Conservation (phyloP, 2,888 invertebrate species). For the Hydroisotoma schaefferi region DNA sequence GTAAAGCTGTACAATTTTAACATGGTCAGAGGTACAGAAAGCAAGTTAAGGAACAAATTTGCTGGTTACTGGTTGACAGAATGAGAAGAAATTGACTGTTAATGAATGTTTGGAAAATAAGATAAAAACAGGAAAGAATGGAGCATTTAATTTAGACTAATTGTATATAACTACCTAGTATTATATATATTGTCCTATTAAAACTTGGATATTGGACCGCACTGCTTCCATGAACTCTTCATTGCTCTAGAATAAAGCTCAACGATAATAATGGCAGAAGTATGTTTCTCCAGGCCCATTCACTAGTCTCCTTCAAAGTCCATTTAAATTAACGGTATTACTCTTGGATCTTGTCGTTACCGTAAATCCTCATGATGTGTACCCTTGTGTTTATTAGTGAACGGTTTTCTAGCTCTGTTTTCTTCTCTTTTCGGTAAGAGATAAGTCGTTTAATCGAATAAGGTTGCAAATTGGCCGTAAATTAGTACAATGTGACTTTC, state of each 20-base stretch:
- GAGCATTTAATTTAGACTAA: conserved; percentile 42
- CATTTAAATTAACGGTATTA: conserved; percentile 43
- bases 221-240: no score
- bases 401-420: not conserved
- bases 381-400: conserved; percentile 5
- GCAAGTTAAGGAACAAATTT: not conserved
- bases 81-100: no score
- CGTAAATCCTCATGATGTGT: conserved; percentile 40
- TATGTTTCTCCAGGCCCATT: no score
- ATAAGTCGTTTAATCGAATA: conserved; percentile 35
- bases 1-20: no score
- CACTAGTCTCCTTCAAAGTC: conserved; percentile 25
- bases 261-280: conserved; percentile 20
- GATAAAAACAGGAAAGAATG: no score
- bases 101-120: no score
- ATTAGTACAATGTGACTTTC: conserved; percentile 26
- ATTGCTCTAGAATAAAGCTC: no score
- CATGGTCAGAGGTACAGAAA: not conserved
- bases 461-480: conserved; percentile 40
- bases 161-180: conserved; percentile 32
- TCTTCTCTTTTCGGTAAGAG: conserved; percentile 18
- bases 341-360: conserved; percentile 37
- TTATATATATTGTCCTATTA: no score
- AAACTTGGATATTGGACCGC: no score
- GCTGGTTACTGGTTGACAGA: not conserved